Conservation (phyloP, 1,140 invertebrate species). For the Pseudomyrmex cubaensis region DNA sequence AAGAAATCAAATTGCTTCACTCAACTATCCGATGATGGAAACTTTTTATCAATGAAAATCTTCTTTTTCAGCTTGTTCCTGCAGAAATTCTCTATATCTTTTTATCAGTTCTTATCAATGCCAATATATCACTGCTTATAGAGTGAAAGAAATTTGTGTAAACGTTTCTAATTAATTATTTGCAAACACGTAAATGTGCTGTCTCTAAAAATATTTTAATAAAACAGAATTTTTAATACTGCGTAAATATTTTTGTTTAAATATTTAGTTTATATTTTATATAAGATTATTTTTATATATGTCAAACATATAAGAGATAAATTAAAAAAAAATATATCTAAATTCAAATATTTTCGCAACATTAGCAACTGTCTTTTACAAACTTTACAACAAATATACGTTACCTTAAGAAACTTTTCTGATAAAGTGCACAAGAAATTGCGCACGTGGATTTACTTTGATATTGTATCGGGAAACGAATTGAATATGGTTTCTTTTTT, state of each 20-base stretch:
- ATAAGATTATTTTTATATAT: background rate
- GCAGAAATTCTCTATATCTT: background rate
- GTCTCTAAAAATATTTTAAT: too few species aligned
- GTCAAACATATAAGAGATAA: background rate
- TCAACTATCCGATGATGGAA: slow-evolving; percentile 39
- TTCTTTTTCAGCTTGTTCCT: background rate
- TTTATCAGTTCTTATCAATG: slow-evolving; percentile 23
- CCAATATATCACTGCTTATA: slow-evolving; percentile 14
- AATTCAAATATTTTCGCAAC: background rate
- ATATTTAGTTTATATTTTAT: too few species aligned
- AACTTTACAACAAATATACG: background rate
- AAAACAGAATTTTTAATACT: too few species aligned
- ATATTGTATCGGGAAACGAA: background rate
- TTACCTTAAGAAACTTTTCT: background rate
- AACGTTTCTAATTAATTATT: too few species aligned
- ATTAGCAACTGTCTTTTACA: slow-evolving; percentile 3
- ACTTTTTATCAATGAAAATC: slow-evolving; percentile 16
- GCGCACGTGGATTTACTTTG: background rate
- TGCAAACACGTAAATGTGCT: too few species aligned
- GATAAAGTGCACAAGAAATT: background rate
- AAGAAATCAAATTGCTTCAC: slow-evolving; percentile 44
- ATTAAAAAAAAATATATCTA: background rate
- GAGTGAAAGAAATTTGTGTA: background rate
- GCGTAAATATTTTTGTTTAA: too few species aligned
- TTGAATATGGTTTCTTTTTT: background rate